A percentile compares a stretch with the other conserved stretches of the same genome.
These are phyloP conservation scores for Keiferia lycopersicella DNA, from an alignment of 2,888 invertebrate genomes.

Conservation along the genomic window DNA sequence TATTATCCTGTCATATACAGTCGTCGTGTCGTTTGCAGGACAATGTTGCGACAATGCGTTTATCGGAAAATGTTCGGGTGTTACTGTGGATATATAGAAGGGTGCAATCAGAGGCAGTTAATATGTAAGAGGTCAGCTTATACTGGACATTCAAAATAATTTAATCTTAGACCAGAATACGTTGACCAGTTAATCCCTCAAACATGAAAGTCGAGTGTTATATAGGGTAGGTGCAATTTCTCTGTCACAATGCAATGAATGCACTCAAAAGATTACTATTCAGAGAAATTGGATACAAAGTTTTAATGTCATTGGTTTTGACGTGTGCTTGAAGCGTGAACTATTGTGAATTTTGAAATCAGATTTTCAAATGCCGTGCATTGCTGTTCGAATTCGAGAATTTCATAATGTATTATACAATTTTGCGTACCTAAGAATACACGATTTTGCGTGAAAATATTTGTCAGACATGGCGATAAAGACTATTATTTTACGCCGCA, in stretches of 20 bases:
- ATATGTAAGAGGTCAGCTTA: no score
- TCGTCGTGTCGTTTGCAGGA: conserved; percentile 55
- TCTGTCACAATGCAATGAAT: conserved; percentile 47
- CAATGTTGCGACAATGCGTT: conserved; percentile 42
- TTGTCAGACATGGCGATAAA: no score
- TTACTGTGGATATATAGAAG: not conserved
- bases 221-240: conserved; percentile 43
- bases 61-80: conserved; percentile 39
- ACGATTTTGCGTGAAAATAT: no score
- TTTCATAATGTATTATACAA: no score
- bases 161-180: no score
- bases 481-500: no score
- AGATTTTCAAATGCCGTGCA: not conserved
- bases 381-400: no score
- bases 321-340: conserved; percentile 3
- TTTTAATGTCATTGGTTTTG: not conserved
- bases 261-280: conserved; percentile 34
- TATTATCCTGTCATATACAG: conserved; percentile 76
- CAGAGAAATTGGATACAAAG: conserved; percentile 22
- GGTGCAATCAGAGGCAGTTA: no score
- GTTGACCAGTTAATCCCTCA: no score
- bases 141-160: no score
- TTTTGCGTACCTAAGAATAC: no score
- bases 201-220: no score
- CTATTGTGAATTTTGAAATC: not conserved